Evolutionary conservation across 1,140 invertebrate genomes (phyloP).

Genomic region (Phocides pigmalion): DNA sequence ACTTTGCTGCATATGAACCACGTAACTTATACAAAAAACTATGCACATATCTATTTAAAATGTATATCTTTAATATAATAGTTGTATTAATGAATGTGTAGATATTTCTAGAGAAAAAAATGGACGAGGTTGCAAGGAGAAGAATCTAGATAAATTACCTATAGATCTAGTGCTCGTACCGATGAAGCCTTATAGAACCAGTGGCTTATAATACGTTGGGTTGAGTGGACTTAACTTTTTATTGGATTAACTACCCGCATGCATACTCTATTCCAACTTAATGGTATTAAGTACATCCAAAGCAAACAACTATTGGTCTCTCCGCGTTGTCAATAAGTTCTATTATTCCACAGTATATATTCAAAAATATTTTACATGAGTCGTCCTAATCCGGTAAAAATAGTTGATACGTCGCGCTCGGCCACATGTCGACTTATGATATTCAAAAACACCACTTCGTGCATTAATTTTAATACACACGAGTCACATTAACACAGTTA

Average conservation of each 20-base stretch:
- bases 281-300: slow-evolving; percentile 3
- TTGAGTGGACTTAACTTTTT: slow-evolving; percentile 45
- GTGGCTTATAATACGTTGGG: slow-evolving; percentile 37
- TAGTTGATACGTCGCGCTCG: neutral
- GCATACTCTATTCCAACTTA: slow-evolving; percentile 20
- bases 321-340: slow-evolving; percentile 7
- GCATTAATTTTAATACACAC: slow-evolving; percentile 2
- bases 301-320: neutral
- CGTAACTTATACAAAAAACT: too few species aligned
- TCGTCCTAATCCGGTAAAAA: neutral
- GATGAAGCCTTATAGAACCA: slow-evolving; percentile 41
- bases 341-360: neutral
- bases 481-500: slow-evolving; percentile 11
- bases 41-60: too few species aligned
- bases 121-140: neutral
- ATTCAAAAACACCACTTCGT: slow-evolving; percentile 3
- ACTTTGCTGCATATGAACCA: too few species aligned
- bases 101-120: slow-evolving; percentile 3
- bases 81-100: too few species aligned
- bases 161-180: slow-evolving; percentile 32
- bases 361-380: neutral
- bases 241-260: slow-evolving; percentile 47
- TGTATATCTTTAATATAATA: too few species aligned
- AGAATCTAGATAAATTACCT: slow-evolving; percentile 10
- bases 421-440: neutral